A percentile compares a stretch with the other conserved stretches of the same genome.
phyloP scores from a whole-genome alignment of 2,888 invertebrate genomes.

The Drosophila niveifrons region DNA sequence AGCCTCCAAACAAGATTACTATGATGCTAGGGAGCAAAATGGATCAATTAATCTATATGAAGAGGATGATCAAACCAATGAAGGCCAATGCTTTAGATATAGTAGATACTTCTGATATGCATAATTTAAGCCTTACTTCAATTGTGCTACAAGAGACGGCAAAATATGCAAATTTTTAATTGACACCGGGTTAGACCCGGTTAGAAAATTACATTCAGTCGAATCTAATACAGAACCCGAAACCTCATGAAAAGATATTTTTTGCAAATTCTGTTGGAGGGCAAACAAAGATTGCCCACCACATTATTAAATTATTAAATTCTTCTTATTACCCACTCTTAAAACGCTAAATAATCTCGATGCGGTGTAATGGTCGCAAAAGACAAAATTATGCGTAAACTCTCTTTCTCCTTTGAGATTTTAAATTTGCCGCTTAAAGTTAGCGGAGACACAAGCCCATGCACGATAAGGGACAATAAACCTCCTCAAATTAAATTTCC shows the following conservation, averaged over 20 bases:
- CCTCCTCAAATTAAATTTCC: too few relatives aligned
- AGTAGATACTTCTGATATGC: neutral
- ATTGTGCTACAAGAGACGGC: slow-evolving; percentile 3
- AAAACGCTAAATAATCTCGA: slow-evolving; percentile 13
- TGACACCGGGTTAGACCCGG: slow-evolving; percentile 6
- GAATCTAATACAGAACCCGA: neutral
- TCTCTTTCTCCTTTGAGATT: too few relatives aligned
- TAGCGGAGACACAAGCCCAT: too few relatives aligned
- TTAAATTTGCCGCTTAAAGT: too few relatives aligned
- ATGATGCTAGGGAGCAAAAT: too few relatives aligned
- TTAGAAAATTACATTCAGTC: slow-evolving; percentile 11
- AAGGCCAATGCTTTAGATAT: neutral
- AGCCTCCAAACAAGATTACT: neutral
- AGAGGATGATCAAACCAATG: too few relatives aligned
- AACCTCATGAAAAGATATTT: neutral
- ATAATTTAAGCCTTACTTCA: slow-evolving; percentile 10
- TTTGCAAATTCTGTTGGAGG: slow-evolving; percentile 6
- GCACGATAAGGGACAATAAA: too few relatives aligned
- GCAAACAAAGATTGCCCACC: slow-evolving; percentile 7
- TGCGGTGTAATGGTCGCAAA: neutral
- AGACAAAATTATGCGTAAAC: too few relatives aligned
- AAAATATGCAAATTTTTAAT: slow-evolving; percentile 4
- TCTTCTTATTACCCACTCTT: slow-evolving; percentile 14
- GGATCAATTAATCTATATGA: too few relatives aligned
- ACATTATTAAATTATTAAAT: slow-evolving; percentile 14